Evolutionary conservation across 2,888 invertebrate species (phyloP), one percentile per base, ranked within the genome.

Genomic region (Lapara coniferarum): DNA sequence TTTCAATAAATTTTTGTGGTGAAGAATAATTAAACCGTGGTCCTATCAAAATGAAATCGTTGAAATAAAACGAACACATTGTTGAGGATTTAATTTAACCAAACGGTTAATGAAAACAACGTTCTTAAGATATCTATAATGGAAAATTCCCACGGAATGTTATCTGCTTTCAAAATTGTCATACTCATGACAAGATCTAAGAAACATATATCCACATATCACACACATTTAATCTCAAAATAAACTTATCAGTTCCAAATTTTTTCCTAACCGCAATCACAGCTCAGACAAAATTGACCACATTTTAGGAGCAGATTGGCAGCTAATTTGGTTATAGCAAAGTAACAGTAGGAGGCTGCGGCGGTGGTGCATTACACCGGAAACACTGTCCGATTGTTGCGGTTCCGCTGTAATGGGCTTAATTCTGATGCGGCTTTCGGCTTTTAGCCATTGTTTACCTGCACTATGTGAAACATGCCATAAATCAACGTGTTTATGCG

Each of bases 401-500:
- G 91, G 92, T 87, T 74, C 73, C 77, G 74, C 79, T 79, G 85
- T 92, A 92, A 92, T 93, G 89, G 91, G 87, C 90, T 92, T 91
- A 91, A 92, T 92, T 90, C 88, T 87, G 89, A 83, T 89, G 92
- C 83, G 91, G 92, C 91, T 91, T 91, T 89, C 84, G 84, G 92
- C 92, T 92, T 92, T 91, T 91, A 91, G 89, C 89, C 88, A 84
- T 90, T 92, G 92, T 92, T 90, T 91, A 89, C 91, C 87, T 88
- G 87, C 77, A 79, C 78, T 77, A 63, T 63, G 77, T 77, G 71
- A 70, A 70, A 66, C 70, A 71, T 49, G 63, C 74, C 67, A 75
- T 80, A 76, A 77, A 79, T 78, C 78, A 75, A 69, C 59, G 25
- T 51, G 46, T 19, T 46, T 49, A 30, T 53, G 52, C 14, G 52